Percentiles rank a stretch among this genome's conserved stretches.
These are phyloP conservation scores for Scomber japonicus DNA, from an alignment of 2,113 vertebrate genomes.

Conservation along the genomic window DNA sequence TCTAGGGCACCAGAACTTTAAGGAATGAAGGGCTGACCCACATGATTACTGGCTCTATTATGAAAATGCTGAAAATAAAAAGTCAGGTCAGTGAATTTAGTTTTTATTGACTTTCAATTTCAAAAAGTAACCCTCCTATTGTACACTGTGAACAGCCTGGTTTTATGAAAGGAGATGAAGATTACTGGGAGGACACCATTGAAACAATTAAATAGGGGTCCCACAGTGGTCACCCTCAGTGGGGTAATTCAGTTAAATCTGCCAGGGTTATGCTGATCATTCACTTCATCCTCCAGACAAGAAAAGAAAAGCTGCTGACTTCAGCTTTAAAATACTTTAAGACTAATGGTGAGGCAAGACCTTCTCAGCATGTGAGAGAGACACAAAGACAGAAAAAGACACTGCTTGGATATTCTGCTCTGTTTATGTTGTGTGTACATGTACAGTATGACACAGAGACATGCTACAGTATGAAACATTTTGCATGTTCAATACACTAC, in stretches of 20 bases:
- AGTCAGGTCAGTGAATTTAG: too few relatives aligned
- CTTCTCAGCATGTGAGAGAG: constrained; percentile 39
- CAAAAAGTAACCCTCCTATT: neutral
- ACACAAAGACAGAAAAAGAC: constrained; percentile 4
- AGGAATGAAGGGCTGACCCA: neutral
- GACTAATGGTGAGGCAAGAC: constrained; percentile 32
- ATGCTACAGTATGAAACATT: neutral
- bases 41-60: too few relatives aligned
- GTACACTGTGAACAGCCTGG: neutral
- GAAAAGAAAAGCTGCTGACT: constrained; percentile 66
- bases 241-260: constrained; percentile 48
- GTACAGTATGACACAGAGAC: too few relatives aligned
- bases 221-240: constrained; percentile 11
- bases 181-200: constrained; percentile 1
- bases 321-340: constrained; percentile 43
- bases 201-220: constrained; percentile 29
- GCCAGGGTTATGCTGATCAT: constrained; percentile 33
- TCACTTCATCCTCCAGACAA: constrained; percentile 37
- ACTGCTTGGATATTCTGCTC: neutral
- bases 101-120: too few relatives aligned
- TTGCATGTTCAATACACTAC: neutral
- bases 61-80: too few relatives aligned
- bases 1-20: neutral
- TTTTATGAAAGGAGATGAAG: constrained; percentile 6
- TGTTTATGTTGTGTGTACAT: neutral